Base-by-base conservation (phyloP, 2,797 vertebrate species). In the Danio jaintianensis region DNA sequence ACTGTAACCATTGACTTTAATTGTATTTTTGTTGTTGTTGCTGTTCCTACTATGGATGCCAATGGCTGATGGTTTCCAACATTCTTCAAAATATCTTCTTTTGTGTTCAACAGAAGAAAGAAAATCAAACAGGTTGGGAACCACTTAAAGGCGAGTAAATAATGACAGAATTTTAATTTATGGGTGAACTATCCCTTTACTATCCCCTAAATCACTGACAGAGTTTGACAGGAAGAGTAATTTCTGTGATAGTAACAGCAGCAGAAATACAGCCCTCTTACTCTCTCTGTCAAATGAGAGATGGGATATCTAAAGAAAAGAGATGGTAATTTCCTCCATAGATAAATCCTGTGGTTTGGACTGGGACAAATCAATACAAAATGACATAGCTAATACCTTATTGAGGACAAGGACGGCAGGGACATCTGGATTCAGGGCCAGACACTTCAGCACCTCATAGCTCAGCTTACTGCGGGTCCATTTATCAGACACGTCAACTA, bases 391-490 rank as follows among this genome's bases (percentile, higher is more conserved):
- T 48, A 56, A 53, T 90, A 98, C 98, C 95, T 98, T 99, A 89
- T 99, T 99, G 86, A 98, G 92, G 75, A 98, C 93, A 20, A 99
- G 94, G 71, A 99, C 47, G 5, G 97, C 94, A 47, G 97, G 96
- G 82, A 95, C 87, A 22, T 93, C 78, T 0, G 94, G 88, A 78
- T 97, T 92, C 73, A 85, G 64, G 15, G 93, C 87, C 7, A 99
- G 90, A 75, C 96, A 97, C 84, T 88, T 93, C 64, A 97, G 91
- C 85, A 98, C 91, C 87, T 98, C 95, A 0, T 87, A 90, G 85
- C 93, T 94, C 45, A 99, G 92, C 11, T 73, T 90, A 72, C 81
- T 86, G 75, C 93, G 87, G 0, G 90, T 95, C 96, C 96, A 97
- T 86, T 92, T 95, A 88, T 98, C 97, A 0, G 95, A 93, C 40